Evolutionary conservation across 2,113 vertebrate species (phyloP).

Genomic region (Microtus richardsoni): DNA sequence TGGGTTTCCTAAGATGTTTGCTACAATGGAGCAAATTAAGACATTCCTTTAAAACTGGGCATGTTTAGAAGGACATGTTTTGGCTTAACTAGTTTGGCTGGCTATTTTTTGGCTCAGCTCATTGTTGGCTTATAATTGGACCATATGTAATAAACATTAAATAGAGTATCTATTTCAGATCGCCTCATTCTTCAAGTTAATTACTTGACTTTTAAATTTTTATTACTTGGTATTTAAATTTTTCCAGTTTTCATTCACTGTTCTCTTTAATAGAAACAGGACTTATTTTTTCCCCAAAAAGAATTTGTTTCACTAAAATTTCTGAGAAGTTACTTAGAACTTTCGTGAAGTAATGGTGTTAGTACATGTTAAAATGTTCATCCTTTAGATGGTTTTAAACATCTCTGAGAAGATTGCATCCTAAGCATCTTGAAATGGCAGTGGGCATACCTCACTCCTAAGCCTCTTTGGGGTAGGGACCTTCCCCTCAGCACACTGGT

Average conservation of each 20-base stretch:
- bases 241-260: not conserved
- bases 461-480: not conserved
- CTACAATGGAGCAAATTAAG: not conserved
- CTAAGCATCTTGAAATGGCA: not conserved
- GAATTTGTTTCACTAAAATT: not conserved
- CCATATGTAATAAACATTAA: not conserved
- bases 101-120: not conserved
- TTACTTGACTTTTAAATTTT: not conserved
- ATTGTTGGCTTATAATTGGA: not conserved
- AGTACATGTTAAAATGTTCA: not conserved
- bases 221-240: not conserved
- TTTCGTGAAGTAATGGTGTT: not conserved
- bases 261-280: not conserved
- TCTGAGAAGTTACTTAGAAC: conserved; percentile 8
- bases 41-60: not conserved
- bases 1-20: not conserved
- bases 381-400: not conserved
- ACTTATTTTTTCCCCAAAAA: not conserved
- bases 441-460: not conserved
- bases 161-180: conserved; percentile 21
- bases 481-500: not conserved
- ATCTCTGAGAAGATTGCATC: not conserved
- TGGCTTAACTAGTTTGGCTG: not conserved
- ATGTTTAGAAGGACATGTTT: not conserved
- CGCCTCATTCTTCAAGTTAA: not conserved